Percentiles rank a stretch among this genome's conserved stretches.
Conservation (phyloP, 2,888 invertebrate species). For the Drosophila affinis region DNA sequence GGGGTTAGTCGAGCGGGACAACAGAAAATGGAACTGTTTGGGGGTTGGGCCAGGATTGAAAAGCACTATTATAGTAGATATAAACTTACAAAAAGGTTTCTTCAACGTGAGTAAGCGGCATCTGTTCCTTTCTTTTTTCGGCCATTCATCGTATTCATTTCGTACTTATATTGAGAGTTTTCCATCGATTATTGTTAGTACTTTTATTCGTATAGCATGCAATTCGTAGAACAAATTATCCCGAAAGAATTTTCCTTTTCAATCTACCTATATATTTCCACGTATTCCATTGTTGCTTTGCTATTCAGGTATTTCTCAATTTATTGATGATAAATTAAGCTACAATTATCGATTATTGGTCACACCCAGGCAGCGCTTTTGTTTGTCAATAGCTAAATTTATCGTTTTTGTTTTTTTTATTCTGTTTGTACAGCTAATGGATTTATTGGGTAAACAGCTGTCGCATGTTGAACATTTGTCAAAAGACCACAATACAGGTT, state of each 20-base stretch:
- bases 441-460: conserved; percentile 77
- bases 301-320: conserved; percentile 22
- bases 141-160: too few relatives aligned
- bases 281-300: neutral
- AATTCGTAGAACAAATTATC: too few relatives aligned
- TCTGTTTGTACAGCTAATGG: conserved; percentile 74
- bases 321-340: conserved; percentile 64
- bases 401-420: conserved; percentile 45
- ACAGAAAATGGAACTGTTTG: neutral
- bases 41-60: too few relatives aligned
- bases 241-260: too few relatives aligned
- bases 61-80: too few relatives aligned
- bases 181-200: too few relatives aligned
- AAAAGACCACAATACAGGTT: conserved; percentile 67
- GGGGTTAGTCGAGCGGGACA: neutral
- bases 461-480: conserved; percentile 75
- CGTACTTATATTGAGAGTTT: too few relatives aligned
- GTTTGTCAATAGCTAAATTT: conserved; percentile 62
- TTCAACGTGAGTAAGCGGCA: too few relatives aligned
- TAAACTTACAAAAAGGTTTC: too few relatives aligned
- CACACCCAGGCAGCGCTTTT: conserved; percentile 65
- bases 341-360: conserved; percentile 69
- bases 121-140: too few relatives aligned
- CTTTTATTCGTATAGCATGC: too few relatives aligned
- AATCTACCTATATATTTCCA: too few relatives aligned